Percentiles rank a stretch among this genome's conserved stretches.
These are phyloP conservation scores for Bedellia somnulentella DNA, from an alignment of 2,888 invertebrate genomes.

Conservation along the genomic window DNA sequence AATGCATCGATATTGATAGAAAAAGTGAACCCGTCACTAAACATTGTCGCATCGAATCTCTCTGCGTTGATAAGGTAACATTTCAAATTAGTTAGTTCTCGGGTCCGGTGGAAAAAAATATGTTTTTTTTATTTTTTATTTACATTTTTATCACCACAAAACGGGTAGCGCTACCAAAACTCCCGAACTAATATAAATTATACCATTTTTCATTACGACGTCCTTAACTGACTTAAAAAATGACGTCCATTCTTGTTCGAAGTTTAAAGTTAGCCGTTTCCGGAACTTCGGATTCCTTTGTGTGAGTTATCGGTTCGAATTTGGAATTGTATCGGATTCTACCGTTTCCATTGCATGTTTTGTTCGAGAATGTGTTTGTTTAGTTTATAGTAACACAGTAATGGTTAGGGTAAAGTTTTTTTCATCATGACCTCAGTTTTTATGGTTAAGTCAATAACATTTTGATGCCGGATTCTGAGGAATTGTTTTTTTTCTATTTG, in stretches of 20 bases:
- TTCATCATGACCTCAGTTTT: too few species aligned
- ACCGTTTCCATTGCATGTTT: too few species aligned
- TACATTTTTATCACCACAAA: conserved; percentile 55
- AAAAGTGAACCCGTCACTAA: conserved; percentile 20
- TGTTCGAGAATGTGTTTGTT: too few species aligned
- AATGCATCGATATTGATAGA: conserved; percentile 10
- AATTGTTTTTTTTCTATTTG: too few species aligned
- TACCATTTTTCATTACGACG: conserved; percentile 60
- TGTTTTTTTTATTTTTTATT: conserved; percentile 46
- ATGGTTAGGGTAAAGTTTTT: too few species aligned
- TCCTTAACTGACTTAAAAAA: conserved; percentile 57
- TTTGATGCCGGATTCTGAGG: too few species aligned
- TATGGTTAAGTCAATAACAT: too few species aligned
- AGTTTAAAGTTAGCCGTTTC: conserved; percentile 58
- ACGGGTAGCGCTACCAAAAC: conserved; percentile 55
- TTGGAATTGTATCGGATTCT: too few species aligned
- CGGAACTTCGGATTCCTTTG: conserved; percentile 49
- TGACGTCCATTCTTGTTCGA: conserved; percentile 52
- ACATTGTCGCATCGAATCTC: conserved; percentile 35
- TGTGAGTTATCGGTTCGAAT: conserved; percentile 6
- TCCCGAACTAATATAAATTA: conserved; percentile 50
- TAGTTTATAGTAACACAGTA: too few species aligned
- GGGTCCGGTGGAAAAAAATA: conserved; percentile 40
- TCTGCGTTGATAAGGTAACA: conserved; percentile 60
- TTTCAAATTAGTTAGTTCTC: conserved; percentile 50